Percentiles rank a stretch among this genome's conserved stretches.
Evolutionary conservation across 2,113 vertebrate genomes (phyloP).

Genomic region (Pica pica): DNA sequence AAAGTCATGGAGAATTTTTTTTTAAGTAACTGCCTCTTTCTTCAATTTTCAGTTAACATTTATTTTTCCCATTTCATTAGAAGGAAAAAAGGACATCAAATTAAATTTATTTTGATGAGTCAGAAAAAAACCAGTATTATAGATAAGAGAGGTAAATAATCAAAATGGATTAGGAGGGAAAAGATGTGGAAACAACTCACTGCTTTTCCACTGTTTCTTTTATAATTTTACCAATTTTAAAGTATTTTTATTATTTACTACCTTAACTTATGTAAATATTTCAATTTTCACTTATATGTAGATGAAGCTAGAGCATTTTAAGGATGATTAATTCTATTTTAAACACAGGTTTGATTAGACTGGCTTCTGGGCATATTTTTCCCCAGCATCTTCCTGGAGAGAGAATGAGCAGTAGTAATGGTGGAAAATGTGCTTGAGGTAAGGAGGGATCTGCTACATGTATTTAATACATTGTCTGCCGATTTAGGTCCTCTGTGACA

Average conservation of each 20-base stretch:
- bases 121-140: background rate
- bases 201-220: background rate
- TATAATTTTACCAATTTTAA: background rate
- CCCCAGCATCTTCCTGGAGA: background rate
- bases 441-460: background rate
- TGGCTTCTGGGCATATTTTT: background rate
- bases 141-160: background rate
- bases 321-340: background rate
- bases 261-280: background rate
- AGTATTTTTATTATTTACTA: background rate
- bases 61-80: background rate
- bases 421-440: rapidly evolving
- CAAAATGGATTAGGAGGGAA: background rate
- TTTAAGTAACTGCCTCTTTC: background rate
- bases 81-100: background rate
- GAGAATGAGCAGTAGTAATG: background rate
- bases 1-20: background rate
- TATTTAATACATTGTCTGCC: background rate
- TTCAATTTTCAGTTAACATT: background rate
- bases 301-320: background rate
- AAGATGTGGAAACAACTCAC: background rate
- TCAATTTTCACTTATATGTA: background rate
- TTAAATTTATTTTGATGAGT: background rate
- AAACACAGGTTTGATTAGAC: background rate
- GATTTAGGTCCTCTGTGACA: background rate